Evolutionary conservation across 2,888 invertebrate genomes (phyloP), one percentile per base, ranked within the genome.

Genomic region (Cactoblastis cactorum): DNA sequence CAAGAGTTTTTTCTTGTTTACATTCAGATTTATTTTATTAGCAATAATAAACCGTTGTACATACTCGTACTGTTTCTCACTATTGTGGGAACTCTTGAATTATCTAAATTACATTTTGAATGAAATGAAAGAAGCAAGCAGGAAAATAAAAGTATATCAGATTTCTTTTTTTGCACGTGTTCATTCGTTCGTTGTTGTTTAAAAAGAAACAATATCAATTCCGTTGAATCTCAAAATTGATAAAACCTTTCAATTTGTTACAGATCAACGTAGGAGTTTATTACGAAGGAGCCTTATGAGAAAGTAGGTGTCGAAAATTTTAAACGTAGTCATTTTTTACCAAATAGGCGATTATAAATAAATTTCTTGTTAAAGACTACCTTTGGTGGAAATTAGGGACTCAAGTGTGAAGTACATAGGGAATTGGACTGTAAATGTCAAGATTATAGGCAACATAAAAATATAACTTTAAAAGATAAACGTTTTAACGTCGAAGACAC

Each of bases 201-300:
- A n/a, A n/a, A n/a, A n/a, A n/a, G n/a, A n/a, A n/a, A n/a, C n/a
- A n/a, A n/a, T n/a, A n/a, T n/a, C n/a, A n/a, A n/a, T n/a, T n/a
- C n/a, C n/a, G n/a, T n/a, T n/a, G n/a, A n/a, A n/a, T n/a, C n/a
- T n/a, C n/a, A n/a, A n/a, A n/a, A 53, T 17, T 15, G 2, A 19
- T 33, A 24, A 45, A 11, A 14, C 14, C 39, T 64, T 65, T 71
- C 49, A 51, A n/a, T 49, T 77, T 74, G 66, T 85, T 84, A 61
- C 87, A 89, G 88, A 86, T 87, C 83, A 86, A 85, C 80, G 86
- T 88, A 88, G 89, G 87, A 89, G 89, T 88, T 88, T 87, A 88
- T 85, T 77, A 83, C 71, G 77, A 88, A 87, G 86, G 84, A 89
- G 89, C 89, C 89, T 89, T 89, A 89, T 88, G 74, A 87, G 72